phyloP scores from a whole-genome alignment of 2,888 invertebrate genomes.

The Acronicta psi region DNA sequence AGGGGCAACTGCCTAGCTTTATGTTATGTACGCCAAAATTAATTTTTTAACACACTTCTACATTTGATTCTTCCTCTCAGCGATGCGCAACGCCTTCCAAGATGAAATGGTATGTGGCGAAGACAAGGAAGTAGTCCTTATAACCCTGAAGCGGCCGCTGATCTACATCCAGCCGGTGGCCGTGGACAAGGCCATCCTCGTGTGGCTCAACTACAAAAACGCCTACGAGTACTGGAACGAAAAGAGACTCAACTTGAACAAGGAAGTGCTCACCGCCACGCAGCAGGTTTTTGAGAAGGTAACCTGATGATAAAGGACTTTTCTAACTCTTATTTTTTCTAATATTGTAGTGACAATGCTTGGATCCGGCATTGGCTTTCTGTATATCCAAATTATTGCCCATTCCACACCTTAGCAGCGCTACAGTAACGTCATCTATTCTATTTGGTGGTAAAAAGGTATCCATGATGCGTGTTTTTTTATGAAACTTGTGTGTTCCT shows the following conservation, averaged over 20 bases:
- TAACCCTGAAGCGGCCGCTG: slow-evolving; percentile 97
- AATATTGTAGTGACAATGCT: too few relatives aligned
- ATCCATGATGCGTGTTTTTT: too few relatives aligned
- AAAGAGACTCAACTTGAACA: slow-evolving; percentile 96
- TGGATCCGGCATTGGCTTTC: too few relatives aligned
- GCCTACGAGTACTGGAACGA: slow-evolving; percentile 99
- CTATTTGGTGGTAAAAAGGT: too few relatives aligned
- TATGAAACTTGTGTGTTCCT: too few relatives aligned
- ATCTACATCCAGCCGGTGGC: slow-evolving; percentile 99
- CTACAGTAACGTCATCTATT: too few relatives aligned
- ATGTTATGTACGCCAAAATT: too few relatives aligned
- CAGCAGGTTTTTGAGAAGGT: slow-evolving; percentile 90
- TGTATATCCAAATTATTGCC: too few relatives aligned
- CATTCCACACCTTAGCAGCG: too few relatives aligned
- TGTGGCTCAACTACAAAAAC: slow-evolving; percentile 99
- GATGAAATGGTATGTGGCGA: slow-evolving; percentile 96
- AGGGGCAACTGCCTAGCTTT: too few relatives aligned
- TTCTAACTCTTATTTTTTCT: too few relatives aligned
- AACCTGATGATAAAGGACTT: not conserved
- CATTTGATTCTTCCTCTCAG: slow-evolving; percentile 61
- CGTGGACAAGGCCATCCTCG: slow-evolving; percentile 98
- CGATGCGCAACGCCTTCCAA: slow-evolving; percentile 94
- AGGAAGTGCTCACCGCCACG: slow-evolving; percentile 94
- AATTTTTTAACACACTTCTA: not conserved
- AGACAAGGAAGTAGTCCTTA: slow-evolving; percentile 96